Evolutionary conservation across 2,113 vertebrate species (phyloP), one percentile per base, ranked within the genome.

Genomic region (Ia io): DNA sequence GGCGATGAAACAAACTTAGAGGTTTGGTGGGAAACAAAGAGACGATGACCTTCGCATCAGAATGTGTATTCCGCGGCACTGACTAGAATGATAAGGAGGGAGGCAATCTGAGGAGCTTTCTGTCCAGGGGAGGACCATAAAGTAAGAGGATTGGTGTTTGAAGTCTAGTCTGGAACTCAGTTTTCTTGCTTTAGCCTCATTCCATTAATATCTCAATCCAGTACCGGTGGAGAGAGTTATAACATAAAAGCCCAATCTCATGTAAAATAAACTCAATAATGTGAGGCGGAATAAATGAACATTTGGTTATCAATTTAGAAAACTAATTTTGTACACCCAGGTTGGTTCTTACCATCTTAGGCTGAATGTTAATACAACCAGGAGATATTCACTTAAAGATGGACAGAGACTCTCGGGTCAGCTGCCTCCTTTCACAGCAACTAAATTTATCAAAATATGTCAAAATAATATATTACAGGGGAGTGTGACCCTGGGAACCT

Each of bases 371-470:
- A 85, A 89, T 71, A 6, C 28, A 89, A 59, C 51, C 59, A 25
- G 94, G 25, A 92, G 84, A 67, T 13, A 65, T 40, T 79, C 42
- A 78, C 70, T 85, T 70, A 82, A 76, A 94, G 80, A 90, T 69
- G 53, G 76, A 88, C 47, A 88, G 91, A 6, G 25, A 90, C 59
- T 84, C 88, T 88, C 67, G 79, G 86, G 86, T 92, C 67, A 88
- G 47, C 73, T 74, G 84, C 65, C 94, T 92, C 79, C 25, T 94
- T 96, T 91, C 74, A 91, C 78, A 76, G 95, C 87, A 83, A 94
- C 61, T 51, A 96, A 92, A 95, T 95, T n/a, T 92, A 94, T 96
- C 90, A 94, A 84, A 88, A 94, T 90, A 88, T 93, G 95, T 97
- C 96, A 93, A 87, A 94, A 88, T 95, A 93, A 93, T 22, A 22